Conservation (phyloP, 2,888 invertebrate species). For the Noctua janthe region DNA sequence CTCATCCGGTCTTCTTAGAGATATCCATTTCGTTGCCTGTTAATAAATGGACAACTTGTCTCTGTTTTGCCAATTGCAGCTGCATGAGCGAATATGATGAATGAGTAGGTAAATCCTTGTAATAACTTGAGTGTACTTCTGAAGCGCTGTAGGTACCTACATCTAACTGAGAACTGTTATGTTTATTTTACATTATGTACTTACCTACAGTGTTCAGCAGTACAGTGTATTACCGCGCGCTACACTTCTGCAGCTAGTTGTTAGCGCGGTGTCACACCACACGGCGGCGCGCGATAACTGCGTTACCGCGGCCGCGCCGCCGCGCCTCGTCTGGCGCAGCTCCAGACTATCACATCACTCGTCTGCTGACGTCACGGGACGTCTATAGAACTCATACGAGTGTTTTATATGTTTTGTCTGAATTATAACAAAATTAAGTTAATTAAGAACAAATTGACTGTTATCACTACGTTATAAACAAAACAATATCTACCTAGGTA, state of each 20-base stretch:
- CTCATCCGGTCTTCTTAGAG: neutral
- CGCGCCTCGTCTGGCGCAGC: neutral
- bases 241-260: slow-evolving; percentile 13
- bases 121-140: too few relatives aligned
- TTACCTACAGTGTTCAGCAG: neutral
- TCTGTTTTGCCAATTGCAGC: neutral
- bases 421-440: neutral
- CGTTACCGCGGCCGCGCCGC: slow-evolving; percentile 20
- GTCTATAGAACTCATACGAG: neutral
- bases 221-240: neutral
- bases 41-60: neutral
- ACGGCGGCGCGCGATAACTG: slow-evolving; percentile 37
- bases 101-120: neutral
- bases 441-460: too few relatives aligned
- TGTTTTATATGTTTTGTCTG: neutral
- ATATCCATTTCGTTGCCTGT: too few relatives aligned
- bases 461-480: neutral
- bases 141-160: neutral
- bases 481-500: neutral
- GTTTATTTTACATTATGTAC: too few relatives aligned
- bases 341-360: slow-evolving; percentile 46
- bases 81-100: neutral
- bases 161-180: neutral
- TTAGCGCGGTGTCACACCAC: neutral
- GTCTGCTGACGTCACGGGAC: slow-evolving; percentile 10